Base-by-base conservation (phyloP, 2,113 vertebrate genomes). In the Macquaria australasica region DNA sequence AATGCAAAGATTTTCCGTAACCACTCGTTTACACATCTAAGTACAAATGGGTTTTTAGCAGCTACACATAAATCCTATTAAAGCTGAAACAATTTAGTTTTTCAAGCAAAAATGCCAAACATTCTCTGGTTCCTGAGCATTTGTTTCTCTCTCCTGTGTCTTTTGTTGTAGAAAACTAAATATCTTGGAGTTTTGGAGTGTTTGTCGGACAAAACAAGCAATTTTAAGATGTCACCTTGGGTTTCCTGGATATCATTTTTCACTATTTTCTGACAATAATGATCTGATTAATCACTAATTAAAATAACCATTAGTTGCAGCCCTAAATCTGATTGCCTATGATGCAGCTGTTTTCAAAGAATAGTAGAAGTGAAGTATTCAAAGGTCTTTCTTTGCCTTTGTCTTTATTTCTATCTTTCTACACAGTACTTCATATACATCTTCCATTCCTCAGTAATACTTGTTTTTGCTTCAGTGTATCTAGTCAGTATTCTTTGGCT, bases 401-500 rank as follows among this genome's bases (percentile, higher is more conserved):
- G 11, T 45, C 53, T 6, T 14, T 10, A 23, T 41, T 71, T 53
- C 21, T 43, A 25, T 55, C 23, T 58, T 16, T 58, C 28, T 18
- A n/a, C 28, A 34, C 9, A 58, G 39, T n/a, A 21, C 16, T 7
- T 28, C 14, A 31, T 37, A 43, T 14, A 45, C 23, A 56, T 80
- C 28, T 71, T 82, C 76, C 7, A 60, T 79, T 71, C 58, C 55
- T 76, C 70, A 50, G n/a, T 37, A 12, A 37, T 23, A 31, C 23
- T 72, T 55, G 58, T 72, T 83, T 84, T 62, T 73, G 25, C 66
- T 59, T 34, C 25, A 39, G 62, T 50, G 25, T 63, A 70, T 84
- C 64, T 79, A 21, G 70, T 91, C 83, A 55, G 83, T 71, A 84
- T 88, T 89, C 62, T 75, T 72, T 55, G 51, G 58, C 62, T 63